Conservation (phyloP, 2,113 vertebrate genomes). For the Lates calcarifer region DNA sequence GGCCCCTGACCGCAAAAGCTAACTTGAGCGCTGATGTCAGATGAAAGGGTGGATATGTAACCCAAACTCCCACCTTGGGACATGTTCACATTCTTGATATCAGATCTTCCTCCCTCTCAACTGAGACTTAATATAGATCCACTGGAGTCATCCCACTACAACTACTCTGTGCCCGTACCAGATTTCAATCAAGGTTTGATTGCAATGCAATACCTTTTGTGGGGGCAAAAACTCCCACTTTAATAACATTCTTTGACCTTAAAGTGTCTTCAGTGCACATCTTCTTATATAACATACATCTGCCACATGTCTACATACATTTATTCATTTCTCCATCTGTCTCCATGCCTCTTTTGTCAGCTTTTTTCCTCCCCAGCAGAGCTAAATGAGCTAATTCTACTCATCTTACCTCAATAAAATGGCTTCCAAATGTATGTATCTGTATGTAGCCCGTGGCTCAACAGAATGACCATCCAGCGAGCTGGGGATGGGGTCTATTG, state of each 20-base stretch:
- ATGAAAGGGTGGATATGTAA: constrained; percentile 79
- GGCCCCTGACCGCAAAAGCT: constrained; percentile 73
- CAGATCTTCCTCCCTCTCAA: constrained; percentile 56
- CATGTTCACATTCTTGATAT: constrained; percentile 75
- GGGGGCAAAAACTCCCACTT: constrained; percentile 26
- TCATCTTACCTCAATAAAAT: constrained; percentile 50
- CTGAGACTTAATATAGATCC: constrained; percentile 77
- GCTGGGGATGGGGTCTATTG: constrained; percentile 50
- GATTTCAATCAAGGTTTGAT: constrained; percentile 69
- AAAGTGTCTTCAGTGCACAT: constrained; percentile 41
- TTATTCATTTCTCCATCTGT: background rate
- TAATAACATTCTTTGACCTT: constrained; percentile 54
- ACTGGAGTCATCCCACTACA: constrained; percentile 62
- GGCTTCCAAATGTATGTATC: constrained; percentile 57
- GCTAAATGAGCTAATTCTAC: constrained; percentile 60
- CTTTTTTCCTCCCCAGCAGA: constrained; percentile 20
- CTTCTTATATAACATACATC: constrained; percentile 22
- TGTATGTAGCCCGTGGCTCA: constrained; percentile 40
- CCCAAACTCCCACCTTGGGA: constrained; percentile 73
- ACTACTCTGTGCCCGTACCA: constrained; percentile 45
- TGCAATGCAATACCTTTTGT: constrained; percentile 65
- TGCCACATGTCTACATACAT: background rate
- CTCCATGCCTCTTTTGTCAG: constrained; percentile 17
- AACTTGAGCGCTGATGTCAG: constrained; percentile 77
- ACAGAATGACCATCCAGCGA: constrained; percentile 64